Evolutionary conservation across 2,113 vertebrate genomes (phyloP), one percentile per base, ranked within the genome.

Genomic region (Oncorhynchus kisutch): DNA sequence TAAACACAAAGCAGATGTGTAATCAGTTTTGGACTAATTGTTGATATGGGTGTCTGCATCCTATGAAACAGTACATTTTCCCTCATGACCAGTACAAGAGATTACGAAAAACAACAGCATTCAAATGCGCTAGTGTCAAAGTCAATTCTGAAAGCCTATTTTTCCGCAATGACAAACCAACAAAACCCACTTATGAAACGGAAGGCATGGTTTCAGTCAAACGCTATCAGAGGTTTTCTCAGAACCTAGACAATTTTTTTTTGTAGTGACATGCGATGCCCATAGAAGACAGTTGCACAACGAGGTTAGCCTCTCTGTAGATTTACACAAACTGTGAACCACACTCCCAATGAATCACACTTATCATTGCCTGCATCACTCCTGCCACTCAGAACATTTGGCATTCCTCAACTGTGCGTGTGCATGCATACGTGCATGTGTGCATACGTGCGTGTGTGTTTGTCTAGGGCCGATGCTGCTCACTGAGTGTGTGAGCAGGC

Each of bases 301-400:
- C 66, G 22, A 83, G 86, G 64, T 62, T 80, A 84, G 80, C 85
- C 80, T 81, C 73, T 76, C 72, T 57, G 68, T 75, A 81, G 78
- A 74, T 79, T 86, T 78, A 74, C 79, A 75, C 79, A 74, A 78
- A 75, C 78, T 79, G 75, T 86, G 86, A 73, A 71, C 70, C 77
- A 80, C 81, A 75, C 82, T 79, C 76, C 76, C 80, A 80, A 87
- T 88, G 81, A 84, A 89, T 91, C 85, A 90, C 72, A 27, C 82
- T 91, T 87, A 85, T 90, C 86, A 77, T 80, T 77, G 76, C 75
- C 84, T 83, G 82, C 82, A 88, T 84, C 85, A 73, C 76, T 66
- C 75, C 83, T 83, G 76, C 81, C 84, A 84, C 71, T 90, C 82
- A 90, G 77, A 82, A 79, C 82, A 80, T 8, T 60, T 51, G 49